These are phyloP conservation scores for Hippocampus barbouri DNA, from an alignment of 2,113 vertebrate species.

Conservation along the genomic window DNA sequence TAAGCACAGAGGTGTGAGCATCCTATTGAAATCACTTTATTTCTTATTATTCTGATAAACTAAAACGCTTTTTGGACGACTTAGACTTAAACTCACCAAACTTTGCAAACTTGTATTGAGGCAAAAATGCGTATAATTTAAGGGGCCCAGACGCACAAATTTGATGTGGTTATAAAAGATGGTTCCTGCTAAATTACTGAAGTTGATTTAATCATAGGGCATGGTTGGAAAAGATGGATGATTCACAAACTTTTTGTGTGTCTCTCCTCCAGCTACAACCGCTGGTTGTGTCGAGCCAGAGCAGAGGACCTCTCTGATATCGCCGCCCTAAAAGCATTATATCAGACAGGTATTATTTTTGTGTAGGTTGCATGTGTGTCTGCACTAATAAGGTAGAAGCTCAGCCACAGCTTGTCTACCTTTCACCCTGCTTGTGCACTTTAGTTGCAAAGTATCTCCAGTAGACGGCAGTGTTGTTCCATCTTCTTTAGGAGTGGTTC, in stretches of 20 bases:
- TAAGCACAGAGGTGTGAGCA: no score
- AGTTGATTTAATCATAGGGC: neutral
- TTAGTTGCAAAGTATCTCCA: constrained; percentile 5
- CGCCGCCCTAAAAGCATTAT: constrained; percentile 94
- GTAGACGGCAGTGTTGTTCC: constrained; percentile 28
- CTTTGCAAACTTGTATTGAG: no score
- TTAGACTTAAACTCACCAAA: no score
- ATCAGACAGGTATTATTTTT: constrained; percentile 84
- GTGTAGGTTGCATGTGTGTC: constrained; percentile 21
- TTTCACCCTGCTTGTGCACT: neutral
- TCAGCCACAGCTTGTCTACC: neutral
- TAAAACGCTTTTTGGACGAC: no score
- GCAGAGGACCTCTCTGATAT: constrained; percentile 96
- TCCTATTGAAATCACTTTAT: no score
- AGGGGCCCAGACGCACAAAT: no score
- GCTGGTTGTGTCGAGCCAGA: constrained; percentile 93
- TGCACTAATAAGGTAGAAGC: neutral
- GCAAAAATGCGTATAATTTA: no score
- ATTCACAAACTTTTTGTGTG: neutral
- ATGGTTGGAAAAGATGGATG: neutral
- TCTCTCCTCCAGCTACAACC: constrained; percentile 81
- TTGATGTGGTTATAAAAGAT: neutral
- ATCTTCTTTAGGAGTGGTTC: neutral
- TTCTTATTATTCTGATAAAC: no score
- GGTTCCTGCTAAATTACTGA: neutral